Base-by-base conservation (phyloP, 1,140 invertebrate species). In the Ips typographus region DNA sequence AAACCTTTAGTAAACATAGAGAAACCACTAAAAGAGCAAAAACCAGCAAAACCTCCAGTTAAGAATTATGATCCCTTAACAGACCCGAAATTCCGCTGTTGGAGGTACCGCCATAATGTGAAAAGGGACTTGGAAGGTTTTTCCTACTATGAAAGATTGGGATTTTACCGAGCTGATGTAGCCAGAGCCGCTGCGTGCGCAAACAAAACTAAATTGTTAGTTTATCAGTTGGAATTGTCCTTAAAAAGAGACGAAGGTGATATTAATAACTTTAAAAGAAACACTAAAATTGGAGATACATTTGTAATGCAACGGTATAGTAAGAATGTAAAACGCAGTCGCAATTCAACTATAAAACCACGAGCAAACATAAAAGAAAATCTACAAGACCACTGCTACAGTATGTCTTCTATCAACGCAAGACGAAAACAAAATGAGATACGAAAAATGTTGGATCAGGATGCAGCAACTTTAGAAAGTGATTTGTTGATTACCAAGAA, bases 81-180 rank as follows among this genome's bases (percentile, higher is more conserved):
- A n/a, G 70, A 66, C 42, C 40, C 47, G 40, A 71, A 62, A 38
- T 71, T 52, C 43, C 4, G 40, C 36, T 69, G 66, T 61, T 72
- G 71, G 71, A 36, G 40, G 22, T 65, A 42, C 38, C 61, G 42
- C 36, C 53, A 38, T 47, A 7, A 4, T 8, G 4, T 38, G 41
- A 70, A 71, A 71, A 44, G 64, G 37, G 65, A 71, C 43, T 40
- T 62, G 2, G 70, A 63, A 36, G 65, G 65, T 36, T 71, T 68
- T 58, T 40, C 41, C 4, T 36, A 38, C 8, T 37, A 36, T 22
- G 70, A 71, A 39, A 56, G 59, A 7, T 52, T 71, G 39, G 70
- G 70, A 51, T 71, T 71, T 51, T 60, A 60, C 36, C 53, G 47
- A 58, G 60, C 65, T n/a, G 70, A 71, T n/a, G 22, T 36, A 55